Evolutionary conservation across 2,888 invertebrate genomes (phyloP).

Genomic region (Himalopsyche tibetana): DNA sequence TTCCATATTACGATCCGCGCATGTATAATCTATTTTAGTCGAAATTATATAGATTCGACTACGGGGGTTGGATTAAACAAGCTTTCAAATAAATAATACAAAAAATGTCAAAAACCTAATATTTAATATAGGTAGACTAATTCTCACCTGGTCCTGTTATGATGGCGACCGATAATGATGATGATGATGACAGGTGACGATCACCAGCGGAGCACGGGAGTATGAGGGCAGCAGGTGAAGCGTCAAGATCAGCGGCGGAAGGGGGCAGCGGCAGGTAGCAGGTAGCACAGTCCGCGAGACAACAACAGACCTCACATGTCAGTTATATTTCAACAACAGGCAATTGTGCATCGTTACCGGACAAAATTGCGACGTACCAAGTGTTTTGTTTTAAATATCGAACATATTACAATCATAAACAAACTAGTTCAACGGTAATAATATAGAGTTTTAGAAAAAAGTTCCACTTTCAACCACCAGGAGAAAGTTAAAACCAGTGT

Average conservation of each 20-base stretch:
- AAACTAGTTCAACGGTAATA: neutral
- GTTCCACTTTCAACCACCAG: neutral
- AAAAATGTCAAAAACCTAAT: constrained; percentile 19
- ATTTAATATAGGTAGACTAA: neutral
- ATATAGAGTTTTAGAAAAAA: constrained; percentile 11
- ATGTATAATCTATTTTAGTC: neutral
- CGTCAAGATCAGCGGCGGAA: neutral
- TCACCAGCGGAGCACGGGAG: constrained; percentile 43
- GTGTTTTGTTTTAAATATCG: constrained; percentile 1
- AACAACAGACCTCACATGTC: constrained; percentile 22
- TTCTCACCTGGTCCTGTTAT: constrained; percentile 63
- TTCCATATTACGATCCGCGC: neutral
- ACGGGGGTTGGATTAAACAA: constrained; percentile 44
- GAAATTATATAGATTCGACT: constrained; percentile 42
- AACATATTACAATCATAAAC: neutral
- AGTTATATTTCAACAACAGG: constrained; percentile 3
- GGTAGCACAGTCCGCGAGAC: constrained; percentile 26
- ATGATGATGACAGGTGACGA: constrained; percentile 24
- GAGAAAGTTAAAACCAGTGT: neutral
- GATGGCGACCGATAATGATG: constrained; percentile 46
- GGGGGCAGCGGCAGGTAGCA: constrained; percentile 34
- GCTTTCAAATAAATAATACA: constrained; percentile 48
- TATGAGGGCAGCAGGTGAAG: constrained; percentile 5
- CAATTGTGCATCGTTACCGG: neutral
- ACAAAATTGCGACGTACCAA: neutral